Percentiles rank a stretch among this genome's conserved stretches.
Conservation (phyloP, 2,797 vertebrate genomes). For the Sciaenops ocellatus region DNA sequence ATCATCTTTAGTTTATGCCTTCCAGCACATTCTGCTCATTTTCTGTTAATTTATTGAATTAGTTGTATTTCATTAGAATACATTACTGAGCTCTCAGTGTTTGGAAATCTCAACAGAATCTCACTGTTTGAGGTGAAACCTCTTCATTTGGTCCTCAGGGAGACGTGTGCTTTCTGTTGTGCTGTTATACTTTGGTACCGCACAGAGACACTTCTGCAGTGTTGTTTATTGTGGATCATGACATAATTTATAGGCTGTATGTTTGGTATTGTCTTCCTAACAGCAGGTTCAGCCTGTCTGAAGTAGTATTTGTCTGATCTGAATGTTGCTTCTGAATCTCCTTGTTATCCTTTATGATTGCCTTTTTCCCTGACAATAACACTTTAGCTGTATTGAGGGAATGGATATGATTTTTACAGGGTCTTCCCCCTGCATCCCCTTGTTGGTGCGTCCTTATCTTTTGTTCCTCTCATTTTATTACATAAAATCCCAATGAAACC, state of each 20-base stretch:
- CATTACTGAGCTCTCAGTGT: not conserved
- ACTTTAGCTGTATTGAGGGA: conserved; percentile 56
- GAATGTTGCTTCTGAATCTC: conserved; percentile 46
- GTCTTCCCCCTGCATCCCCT: conserved; percentile 31
- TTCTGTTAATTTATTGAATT: not conserved
- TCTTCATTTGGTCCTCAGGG: not conserved
- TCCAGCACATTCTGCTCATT: not conserved
- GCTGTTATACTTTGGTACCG: not conserved
- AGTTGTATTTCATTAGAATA: conserved; percentile 13
- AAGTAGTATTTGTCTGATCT: conserved; percentile 44
- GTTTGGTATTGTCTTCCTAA: conserved; percentile 54
- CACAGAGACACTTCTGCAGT: conserved; percentile 12
- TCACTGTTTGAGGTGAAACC: not conserved
- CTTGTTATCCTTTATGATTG: conserved; percentile 59
- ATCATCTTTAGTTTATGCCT: not conserved
- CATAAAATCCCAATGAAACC: conserved; percentile 89
- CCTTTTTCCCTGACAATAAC: conserved; percentile 51
- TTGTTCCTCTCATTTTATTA: conserved; percentile 90
- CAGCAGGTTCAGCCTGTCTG: conserved; percentile 39
- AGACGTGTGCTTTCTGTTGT: conserved; percentile 1
- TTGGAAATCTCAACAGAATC: not conserved
- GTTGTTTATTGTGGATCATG: conserved; percentile 48
- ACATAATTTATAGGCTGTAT: conserved; percentile 38
- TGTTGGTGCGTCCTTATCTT: conserved; percentile 78
- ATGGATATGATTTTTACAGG: conserved; percentile 41